phyloP scores from a whole-genome alignment of 2,797 vertebrate genomes.

The Mionectes olivaceus region DNA sequence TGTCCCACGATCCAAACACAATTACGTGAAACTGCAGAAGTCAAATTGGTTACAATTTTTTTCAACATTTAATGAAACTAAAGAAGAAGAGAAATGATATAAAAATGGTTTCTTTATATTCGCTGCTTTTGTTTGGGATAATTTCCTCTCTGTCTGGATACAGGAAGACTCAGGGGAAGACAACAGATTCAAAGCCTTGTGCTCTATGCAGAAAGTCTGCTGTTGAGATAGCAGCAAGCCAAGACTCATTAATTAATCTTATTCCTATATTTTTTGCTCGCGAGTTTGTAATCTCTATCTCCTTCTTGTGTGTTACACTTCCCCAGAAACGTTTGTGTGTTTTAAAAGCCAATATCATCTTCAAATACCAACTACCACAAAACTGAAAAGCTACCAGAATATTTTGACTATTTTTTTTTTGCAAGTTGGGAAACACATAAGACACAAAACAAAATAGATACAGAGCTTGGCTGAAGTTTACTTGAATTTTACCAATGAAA shows the following conservation, averaged over 20 bases:
- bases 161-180: slow-evolving; percentile 42
- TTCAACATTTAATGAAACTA: neutral
- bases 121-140: slow-evolving; percentile 35
- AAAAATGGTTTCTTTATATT: slow-evolving; percentile 31
- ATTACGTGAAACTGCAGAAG: neutral
- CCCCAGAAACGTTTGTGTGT: slow-evolving; percentile 42
- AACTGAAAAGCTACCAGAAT: slow-evolving; percentile 69
- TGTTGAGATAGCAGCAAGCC: slow-evolving; percentile 54
- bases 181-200: slow-evolving; percentile 52
- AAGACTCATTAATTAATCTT: slow-evolving; percentile 72
- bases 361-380: slow-evolving; percentile 68
- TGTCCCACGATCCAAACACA: neutral
- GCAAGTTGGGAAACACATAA: slow-evolving; percentile 58
- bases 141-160: slow-evolving; percentile 15
- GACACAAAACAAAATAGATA: slow-evolving; percentile 75
- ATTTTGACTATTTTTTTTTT: slow-evolving; percentile 51
- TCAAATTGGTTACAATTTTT: slow-evolving; percentile 9
- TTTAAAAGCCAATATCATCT: slow-evolving; percentile 65
- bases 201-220: slow-evolving; percentile 52
- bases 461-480: slow-evolving; percentile 81
- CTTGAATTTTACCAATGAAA: slow-evolving; percentile 80
- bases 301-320: neutral
- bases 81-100: slow-evolving; percentile 21
- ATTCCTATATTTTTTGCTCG: slow-evolving; percentile 44
- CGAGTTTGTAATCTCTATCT: slow-evolving; percentile 44